Percentiles rank a stretch among this genome's conserved stretches.
These are phyloP conservation scores for Leucophenga varia DNA, from an alignment of 1,140 invertebrate species.

Conservation along the genomic window DNA sequence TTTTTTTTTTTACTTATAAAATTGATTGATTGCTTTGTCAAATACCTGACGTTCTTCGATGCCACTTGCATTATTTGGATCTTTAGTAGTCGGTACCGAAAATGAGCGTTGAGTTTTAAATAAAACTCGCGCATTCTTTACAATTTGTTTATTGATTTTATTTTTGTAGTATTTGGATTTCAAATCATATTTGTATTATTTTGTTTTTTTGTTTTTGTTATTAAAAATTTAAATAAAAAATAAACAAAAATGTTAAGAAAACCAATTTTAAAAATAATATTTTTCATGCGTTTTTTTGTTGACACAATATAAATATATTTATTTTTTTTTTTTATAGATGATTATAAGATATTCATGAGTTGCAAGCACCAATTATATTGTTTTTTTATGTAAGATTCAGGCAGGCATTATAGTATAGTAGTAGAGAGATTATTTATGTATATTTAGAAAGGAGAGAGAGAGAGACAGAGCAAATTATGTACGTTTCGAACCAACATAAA, in stretches of 20 bases:
- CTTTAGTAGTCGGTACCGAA: conserved; percentile 83
- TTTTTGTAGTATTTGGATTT: too few species aligned
- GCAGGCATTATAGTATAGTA: conserved; percentile 41
- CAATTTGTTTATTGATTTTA: too few species aligned
- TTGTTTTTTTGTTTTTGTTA: conserved; percentile 20
- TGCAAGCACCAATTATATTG: conserved; percentile 52
- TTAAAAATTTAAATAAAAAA: conserved; percentile 32
- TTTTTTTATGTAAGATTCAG: conserved; percentile 43
- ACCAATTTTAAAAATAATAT: too few species aligned
- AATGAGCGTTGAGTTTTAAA: conserved; percentile 90
- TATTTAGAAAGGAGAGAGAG: too few species aligned
- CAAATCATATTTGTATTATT: conserved; percentile 8
- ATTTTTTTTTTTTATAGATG: too few species aligned
- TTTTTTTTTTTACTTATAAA: conserved; percentile 9
- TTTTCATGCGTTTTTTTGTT: conserved; percentile 37
- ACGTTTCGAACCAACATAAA: conserved; percentile 41
- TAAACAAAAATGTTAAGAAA: conserved; percentile 28
- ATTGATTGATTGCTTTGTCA: conserved; percentile 27
- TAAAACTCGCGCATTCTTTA: conserved; percentile 73
- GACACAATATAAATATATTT: too few species aligned
- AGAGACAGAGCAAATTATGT: conserved; percentile 18
- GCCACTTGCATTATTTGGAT: conserved; percentile 61
- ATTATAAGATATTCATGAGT: too few species aligned
- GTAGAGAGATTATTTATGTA: conserved; percentile 26
- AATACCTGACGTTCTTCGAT: conserved; percentile 59